Evolutionary conservation across 2,888 invertebrate species (phyloP).

Genomic region (Acanthosepion pharaonis): DNA sequence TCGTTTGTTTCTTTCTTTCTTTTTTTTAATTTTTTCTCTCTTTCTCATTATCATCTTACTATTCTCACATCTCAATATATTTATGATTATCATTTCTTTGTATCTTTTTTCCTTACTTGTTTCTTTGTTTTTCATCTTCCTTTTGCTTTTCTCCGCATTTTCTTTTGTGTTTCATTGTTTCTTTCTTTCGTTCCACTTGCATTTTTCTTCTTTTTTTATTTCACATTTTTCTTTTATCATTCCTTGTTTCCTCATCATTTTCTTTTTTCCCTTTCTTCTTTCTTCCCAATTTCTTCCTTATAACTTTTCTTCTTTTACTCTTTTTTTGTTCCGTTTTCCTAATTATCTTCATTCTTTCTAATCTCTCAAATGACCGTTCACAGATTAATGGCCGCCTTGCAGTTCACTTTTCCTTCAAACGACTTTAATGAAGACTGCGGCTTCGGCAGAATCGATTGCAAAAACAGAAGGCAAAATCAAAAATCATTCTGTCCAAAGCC

Average conservation of each 20-base stretch:
- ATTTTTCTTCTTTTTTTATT: not conserved
- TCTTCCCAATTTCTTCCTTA: not conserved
- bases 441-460: not conserved
- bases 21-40: not conserved
- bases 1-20: not conserved
- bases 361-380: not conserved
- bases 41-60: not conserved
- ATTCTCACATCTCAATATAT: not conserved
- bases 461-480: not conserved
- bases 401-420: not conserved
- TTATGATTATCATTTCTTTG: not conserved
- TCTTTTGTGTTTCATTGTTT: too few relatives aligned
- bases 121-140: not conserved
- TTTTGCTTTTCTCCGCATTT: too few relatives aligned
- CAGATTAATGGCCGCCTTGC: not conserved
- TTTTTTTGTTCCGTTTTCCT: not conserved
- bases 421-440: not conserved
- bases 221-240: too few relatives aligned
- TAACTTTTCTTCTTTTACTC: not conserved
- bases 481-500: not conserved
- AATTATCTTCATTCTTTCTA: not conserved
- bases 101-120: not conserved
- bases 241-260: too few relatives aligned
- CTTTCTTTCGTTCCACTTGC: not conserved
- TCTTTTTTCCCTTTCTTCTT: not conserved